These are phyloP conservation scores for Catostomus latipinnis DNA, from an alignment of 2,797 vertebrate genomes.

Conservation along the genomic window DNA sequence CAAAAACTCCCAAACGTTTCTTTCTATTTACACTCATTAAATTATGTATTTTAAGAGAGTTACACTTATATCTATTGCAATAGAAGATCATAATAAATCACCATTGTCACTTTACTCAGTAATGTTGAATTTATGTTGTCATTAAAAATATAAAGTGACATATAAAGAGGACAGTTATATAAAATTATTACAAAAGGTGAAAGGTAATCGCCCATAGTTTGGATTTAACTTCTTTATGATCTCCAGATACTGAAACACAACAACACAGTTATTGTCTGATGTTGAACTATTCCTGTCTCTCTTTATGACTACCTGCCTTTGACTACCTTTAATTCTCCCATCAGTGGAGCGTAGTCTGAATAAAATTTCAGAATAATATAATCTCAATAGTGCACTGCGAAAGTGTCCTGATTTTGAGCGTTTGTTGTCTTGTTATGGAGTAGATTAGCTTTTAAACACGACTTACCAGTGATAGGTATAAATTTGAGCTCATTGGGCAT, in stretches of 20 bases:
- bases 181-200: too few relatives aligned
- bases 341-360: conserved; percentile 21
- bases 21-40: too few relatives aligned
- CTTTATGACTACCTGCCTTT: background rate
- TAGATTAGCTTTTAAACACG: background rate
- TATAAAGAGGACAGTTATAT: too few relatives aligned
- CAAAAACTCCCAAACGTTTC: too few relatives aligned
- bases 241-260: conserved; percentile 31
- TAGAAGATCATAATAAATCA: too few relatives aligned
- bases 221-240: background rate
- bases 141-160: too few relatives aligned
- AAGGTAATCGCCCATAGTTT: too few relatives aligned
- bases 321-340: conserved; percentile 26
- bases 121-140: too few relatives aligned
- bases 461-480: background rate
- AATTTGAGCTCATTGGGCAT: background rate
- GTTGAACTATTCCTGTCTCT: conserved; percentile 12
- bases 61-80: too few relatives aligned
- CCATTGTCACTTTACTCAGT: too few relatives aligned
- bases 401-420: conserved; percentile 22
- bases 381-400: background rate
- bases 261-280: conserved; percentile 22
- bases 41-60: too few relatives aligned
- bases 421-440: conserved; percentile 16
- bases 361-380: conserved; percentile 33